A percentile compares a stretch with the other conserved stretches of the same genome.
Conservation (phyloP, 2,888 invertebrate species). For the Andrena hattorfiana region DNA sequence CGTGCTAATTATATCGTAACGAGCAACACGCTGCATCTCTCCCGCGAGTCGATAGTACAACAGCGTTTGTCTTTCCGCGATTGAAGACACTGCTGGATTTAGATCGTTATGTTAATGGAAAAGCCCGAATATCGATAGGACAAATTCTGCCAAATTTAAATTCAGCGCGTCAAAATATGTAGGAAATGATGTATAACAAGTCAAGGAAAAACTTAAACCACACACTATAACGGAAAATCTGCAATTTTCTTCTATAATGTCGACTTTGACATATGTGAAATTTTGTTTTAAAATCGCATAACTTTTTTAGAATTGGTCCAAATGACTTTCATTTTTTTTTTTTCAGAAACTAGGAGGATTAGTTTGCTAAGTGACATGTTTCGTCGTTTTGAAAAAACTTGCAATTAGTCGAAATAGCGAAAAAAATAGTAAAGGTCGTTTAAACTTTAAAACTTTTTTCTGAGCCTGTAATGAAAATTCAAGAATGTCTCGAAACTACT, state of each 20-base stretch:
- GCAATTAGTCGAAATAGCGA: too few relatives aligned
- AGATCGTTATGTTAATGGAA: background rate
- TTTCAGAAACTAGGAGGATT: too few relatives aligned
- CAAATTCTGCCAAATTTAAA: constrained; percentile 7
- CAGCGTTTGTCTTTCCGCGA: constrained; percentile 42
- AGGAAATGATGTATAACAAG: background rate
- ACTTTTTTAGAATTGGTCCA: too few relatives aligned
- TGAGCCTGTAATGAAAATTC: too few relatives aligned
- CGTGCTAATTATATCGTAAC: constrained; percentile 58
- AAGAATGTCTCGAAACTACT: too few relatives aligned
- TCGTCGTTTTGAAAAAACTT: too few relatives aligned
- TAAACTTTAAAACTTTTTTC: too few relatives aligned
- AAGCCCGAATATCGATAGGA: background rate
- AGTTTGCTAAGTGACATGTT: too few relatives aligned
- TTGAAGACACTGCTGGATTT: constrained; percentile 15
- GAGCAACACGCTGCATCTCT: constrained; percentile 48
- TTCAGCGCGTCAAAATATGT: background rate
- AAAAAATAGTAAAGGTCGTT: too few relatives aligned
- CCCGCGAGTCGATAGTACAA: constrained; percentile 43
- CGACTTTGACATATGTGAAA: background rate
- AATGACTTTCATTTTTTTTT: too few relatives aligned
- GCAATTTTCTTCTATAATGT: background rate
- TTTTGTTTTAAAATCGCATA: too few relatives aligned
- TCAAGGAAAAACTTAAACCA: too few relatives aligned
- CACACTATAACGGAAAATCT: background rate